Percentiles rank a stretch among this genome's conserved stretches.
Conservation (phyloP, 1,140 invertebrate genomes). For the Steinernema khuongi region DNA sequence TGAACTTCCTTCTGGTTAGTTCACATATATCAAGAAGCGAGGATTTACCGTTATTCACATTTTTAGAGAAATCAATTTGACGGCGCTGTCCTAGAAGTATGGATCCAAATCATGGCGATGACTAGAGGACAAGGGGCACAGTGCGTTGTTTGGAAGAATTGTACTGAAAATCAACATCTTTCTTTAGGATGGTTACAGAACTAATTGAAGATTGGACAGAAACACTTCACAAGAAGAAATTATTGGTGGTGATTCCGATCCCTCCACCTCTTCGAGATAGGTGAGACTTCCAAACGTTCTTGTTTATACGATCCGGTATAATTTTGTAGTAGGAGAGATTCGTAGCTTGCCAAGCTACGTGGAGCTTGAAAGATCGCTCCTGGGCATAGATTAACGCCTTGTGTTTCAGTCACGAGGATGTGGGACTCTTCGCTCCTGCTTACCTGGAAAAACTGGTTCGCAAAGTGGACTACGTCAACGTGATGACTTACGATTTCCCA, state of each 20-base stretch:
- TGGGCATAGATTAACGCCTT: no score
- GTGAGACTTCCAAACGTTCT: no score
- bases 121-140: neutral
- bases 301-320: no score
- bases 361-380: no score
- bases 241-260: constrained; percentile 73
- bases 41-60: no score
- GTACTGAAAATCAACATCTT: neutral
- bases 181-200: constrained; percentile 60
- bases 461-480: constrained; percentile 75
- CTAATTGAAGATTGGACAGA: constrained; percentile 62
- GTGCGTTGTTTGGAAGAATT: neutral
- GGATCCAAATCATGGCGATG: constrained; percentile 46
- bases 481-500: constrained; percentile 93
- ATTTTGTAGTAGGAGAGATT: no score
- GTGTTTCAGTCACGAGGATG: constrained; percentile 48
- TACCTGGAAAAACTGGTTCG: constrained; percentile 74
- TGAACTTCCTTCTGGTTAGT: constrained; percentile 44
- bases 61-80: constrained; percentile 52
- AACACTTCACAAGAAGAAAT: constrained; percentile 62
- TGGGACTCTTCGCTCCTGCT: constrained; percentile 70
- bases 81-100: constrained; percentile 51
- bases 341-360: no score
- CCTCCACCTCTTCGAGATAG: no score
- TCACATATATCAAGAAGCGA: neutral